Evolutionary conservation across 1,140 invertebrate species (phyloP), one percentile per base, ranked within the genome.

Genomic region (Neelides sp.): DNA sequence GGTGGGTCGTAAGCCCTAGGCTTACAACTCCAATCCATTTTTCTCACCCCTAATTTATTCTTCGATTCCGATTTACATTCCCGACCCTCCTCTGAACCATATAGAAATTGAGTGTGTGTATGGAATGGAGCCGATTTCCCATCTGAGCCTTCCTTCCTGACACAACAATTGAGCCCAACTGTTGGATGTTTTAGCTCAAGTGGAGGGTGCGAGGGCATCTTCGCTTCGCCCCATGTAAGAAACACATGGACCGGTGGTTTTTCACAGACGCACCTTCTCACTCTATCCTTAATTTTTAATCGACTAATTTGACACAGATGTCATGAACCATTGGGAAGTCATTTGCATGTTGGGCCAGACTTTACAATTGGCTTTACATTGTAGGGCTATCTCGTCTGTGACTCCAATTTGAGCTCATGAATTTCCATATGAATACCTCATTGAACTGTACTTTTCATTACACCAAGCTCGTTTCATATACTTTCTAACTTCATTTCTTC

Each of bases 261-360:
- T n/a, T n/a, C n/a, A n/a, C n/a, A n/a, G n/a, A n/a, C n/a, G 7
- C 5, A 39, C 5, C 15, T 39, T 8, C n/a, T 39, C 15, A 39
- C 41, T 24, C 27, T 43, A 43, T 43, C 27, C 10, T 24, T 24
- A 43, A 43, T 43, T 47, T 47, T 47, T 47, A 47, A 47, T 47
- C 45, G 36, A 26, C 45, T 58, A 58, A 58, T 54, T 50, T 51
- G 44, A 26, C 52, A 55, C 57, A 58, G 49, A 58, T 58, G 57
- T 46, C 51, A 48, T 23, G 37, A 36, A 17, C 19, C 13, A 4
- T 0, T 36, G 22, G 32, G 10, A 13, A 12, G 22, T 28, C 13
- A 27, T 5, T 15, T n/a, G 3, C n/a, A 15, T 4, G 30, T 28
- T 45, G n/a, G 2, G 1, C n/a, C 3, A 28, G 22, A 45, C 26